Base-by-base conservation (phyloP, 1,140 invertebrate genomes). In the Drosophila tsacasi region DNA sequence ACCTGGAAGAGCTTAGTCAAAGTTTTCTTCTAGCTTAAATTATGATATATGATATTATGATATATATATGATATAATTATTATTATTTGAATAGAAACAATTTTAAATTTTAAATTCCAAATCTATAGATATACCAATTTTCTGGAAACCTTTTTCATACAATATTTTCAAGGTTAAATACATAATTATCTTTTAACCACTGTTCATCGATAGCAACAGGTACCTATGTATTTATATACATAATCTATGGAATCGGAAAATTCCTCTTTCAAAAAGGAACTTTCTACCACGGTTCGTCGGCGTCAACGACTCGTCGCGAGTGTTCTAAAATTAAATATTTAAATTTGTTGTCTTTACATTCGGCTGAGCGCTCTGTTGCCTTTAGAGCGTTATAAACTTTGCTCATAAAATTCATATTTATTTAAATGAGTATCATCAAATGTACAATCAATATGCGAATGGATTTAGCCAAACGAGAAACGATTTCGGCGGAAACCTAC, bases 301-400 rank as follows among this genome's bases (percentile, higher is more conserved):
- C 83, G 80, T 86, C 80, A 86, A 87, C 83, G 83, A 87, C 71
- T 87, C 58, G 60, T 54, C 52, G 46, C 35, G 40, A 54, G 60
- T 55, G 77, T 84, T 82, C 83, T 87, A 87, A 87, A 87, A 87
- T 87, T 89, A 87, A 87, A 87, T 89, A 83, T 89, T 87, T 67
- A 89, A 87, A 87, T 87, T 84, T 78, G 81, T 89, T 67, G 72
- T 61, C 62, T 72, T 87, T 83, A 79, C 76, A 76, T 73, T 86
- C 66, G 42, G 82, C 64, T 58, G n/a, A 52, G 25, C 60, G 75
- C 80, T 79, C 71, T 37, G 65, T 37, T 69, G 73, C 73, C 74
- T 78, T 55, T 47, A 59, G 35, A 63, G 58, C 55, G 30, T 69
- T 65, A 74, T 78, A 74, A 78, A 69, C 60, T 67, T 75, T 69